phyloP scores from a whole-genome alignment of 1,140 invertebrate genomes.

The Adoxophyes honmai region DNA sequence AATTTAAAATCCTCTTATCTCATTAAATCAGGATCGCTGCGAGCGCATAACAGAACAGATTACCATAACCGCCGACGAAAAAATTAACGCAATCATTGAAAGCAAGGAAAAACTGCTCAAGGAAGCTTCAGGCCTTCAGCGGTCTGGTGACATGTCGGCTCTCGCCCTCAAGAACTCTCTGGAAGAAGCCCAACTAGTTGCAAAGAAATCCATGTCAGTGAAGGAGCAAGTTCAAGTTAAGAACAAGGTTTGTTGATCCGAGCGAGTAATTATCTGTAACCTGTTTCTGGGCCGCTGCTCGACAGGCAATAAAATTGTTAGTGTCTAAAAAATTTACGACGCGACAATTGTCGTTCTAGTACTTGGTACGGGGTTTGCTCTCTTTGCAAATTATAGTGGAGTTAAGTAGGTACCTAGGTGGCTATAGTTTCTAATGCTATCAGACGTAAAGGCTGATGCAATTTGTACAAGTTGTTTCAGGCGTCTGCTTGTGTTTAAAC shows the following conservation, averaged over 20 bases:
- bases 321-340: too few species aligned
- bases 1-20: not conserved
- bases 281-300: constrained; percentile 16
- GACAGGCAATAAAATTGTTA: too few species aligned
- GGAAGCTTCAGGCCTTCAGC: constrained; percentile 53
- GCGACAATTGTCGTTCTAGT: too few species aligned
- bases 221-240: constrained; percentile 38
- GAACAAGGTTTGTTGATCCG: constrained; percentile 42
- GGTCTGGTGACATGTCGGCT: constrained; percentile 50
- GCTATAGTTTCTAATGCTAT: too few species aligned
- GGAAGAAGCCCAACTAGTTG: constrained; percentile 50
- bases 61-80: constrained; percentile 63
- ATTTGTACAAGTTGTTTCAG: too few species aligned
- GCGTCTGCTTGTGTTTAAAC: too few species aligned
- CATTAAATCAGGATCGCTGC: constrained; percentile 61
- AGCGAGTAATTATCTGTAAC: not conserved
- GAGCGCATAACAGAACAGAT: constrained; percentile 72
- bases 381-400: too few species aligned
- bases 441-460: too few species aligned
- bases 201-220: constrained; percentile 46
- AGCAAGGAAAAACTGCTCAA: constrained; percentile 49
- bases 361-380: too few species aligned
- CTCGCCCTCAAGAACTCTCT: constrained; percentile 56
- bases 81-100: constrained; percentile 67
- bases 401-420: too few species aligned